Evolutionary conservation across 2,888 invertebrate genomes (phyloP).

Genomic region (Coronaproctus castanopsis): DNA sequence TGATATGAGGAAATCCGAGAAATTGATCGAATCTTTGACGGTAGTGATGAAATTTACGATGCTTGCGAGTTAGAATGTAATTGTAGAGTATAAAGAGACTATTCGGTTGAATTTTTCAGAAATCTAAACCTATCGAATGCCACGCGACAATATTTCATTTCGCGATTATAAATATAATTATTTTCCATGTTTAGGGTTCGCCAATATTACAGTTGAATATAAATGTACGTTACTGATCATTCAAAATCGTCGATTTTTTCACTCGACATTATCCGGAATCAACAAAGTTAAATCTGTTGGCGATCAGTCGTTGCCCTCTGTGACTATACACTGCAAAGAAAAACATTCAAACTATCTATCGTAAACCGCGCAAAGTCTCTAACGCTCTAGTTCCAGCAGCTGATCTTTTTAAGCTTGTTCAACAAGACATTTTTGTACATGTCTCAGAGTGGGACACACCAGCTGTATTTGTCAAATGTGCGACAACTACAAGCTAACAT

Average conservation of each 20-base stretch:
- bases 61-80: neutral
- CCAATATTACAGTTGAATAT: no score
- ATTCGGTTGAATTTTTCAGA: neutral
- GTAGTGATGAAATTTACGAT: neutral
- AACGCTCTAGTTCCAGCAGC: conserved; percentile 15
- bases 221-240: no score
- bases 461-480: conserved; percentile 20
- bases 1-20: neutral
- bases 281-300: no score
- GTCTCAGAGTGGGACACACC: conserved; percentile 20
- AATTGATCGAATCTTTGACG: neutral
- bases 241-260: no score
- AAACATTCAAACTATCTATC: conserved; percentile 2
- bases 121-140: neutral
- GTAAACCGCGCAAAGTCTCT: conserved; percentile 17
- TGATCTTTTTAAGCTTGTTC: conserved; percentile 9
- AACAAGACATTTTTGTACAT: conserved; percentile 13
- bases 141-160: neutral
- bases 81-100: neutral
- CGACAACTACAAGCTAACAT: conserved; percentile 21
- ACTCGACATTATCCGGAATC: no score
- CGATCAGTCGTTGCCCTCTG: neutral
- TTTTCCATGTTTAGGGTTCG: neutral
- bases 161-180: neutral
- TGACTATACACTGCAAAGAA: no score